These are phyloP conservation scores for Peromyscus melanophrys DNA, from an alignment of 2,797 vertebrate species.

Conservation along the genomic window DNA sequence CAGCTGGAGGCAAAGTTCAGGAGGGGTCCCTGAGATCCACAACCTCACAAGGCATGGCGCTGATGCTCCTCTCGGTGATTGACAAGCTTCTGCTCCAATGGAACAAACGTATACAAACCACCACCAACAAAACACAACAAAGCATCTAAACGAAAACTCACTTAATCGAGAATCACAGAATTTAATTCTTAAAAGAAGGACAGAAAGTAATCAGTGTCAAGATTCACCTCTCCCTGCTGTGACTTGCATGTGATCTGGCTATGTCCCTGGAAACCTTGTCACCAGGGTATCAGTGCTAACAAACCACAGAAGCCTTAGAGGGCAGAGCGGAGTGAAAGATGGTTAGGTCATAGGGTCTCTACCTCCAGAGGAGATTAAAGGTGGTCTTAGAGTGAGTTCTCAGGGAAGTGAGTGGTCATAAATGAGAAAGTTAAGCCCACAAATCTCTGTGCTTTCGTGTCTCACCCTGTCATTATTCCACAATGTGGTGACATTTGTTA, in stretches of 20 bases:
- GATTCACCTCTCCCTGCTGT: not conserved
- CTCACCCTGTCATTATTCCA: not conserved
- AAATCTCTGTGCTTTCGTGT: not conserved
- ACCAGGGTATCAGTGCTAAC: not conserved
- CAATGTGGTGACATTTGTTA: too few species aligned
- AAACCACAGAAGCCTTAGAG: not conserved
- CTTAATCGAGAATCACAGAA: not conserved
- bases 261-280: not conserved
- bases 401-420: not conserved
- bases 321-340: not conserved
- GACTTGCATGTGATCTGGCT: not conserved
- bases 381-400: not conserved
- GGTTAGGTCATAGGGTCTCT: not conserved
- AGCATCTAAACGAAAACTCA: not conserved
- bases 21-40: rapidly evolving
- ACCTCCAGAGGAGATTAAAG: not conserved
- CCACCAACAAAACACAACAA: not conserved
- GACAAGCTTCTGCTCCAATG: not conserved
- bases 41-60: too few species aligned
- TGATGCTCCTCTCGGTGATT: not conserved
- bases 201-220: not conserved
- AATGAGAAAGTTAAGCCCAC: not conserved
- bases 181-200: not conserved
- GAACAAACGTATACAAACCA: not conserved
- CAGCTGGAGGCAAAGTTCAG: not conserved